Evolutionary conservation across 2,113 vertebrate genomes (phyloP), one percentile per base, ranked within the genome.

Genomic region (Sylvietta virens): DNA sequence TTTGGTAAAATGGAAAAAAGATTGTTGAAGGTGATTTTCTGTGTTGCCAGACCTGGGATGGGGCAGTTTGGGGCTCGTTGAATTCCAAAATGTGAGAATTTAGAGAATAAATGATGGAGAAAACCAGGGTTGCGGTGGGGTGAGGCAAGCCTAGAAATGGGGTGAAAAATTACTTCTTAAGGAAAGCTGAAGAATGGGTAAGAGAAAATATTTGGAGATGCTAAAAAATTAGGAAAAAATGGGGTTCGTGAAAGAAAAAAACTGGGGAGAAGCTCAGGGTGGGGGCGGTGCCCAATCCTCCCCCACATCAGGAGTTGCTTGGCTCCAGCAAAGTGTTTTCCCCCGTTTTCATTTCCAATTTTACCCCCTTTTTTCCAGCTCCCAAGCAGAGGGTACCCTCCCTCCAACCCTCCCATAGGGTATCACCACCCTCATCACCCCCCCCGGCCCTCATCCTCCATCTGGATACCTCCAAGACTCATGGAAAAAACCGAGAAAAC

Each of bases 51-150:
- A 33, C 1, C 33, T 1, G 2, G 27, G 22, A 18, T 24, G 20
- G 33, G 60, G 19, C 0, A 0, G 28, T 66, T 18, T 19, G 30
- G 57, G 44, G 31, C 0, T 66, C 9, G 3, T 0, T 15, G 22
- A 69, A 57, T 10, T 35, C 42, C 37, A 6, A 58, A 39, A 66
- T 17, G 3, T 18, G 15, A 39, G 10, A 7, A 9, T 74, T 74
- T 58, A 13, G 33, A 45, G 33, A 79, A 71, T 7, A 86, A 77
- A 54, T 8, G 2, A 13, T 15, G 67, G 35, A 45, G 8, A 33
- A 54, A 33, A 51, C 1, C 2, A 1, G 8, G 24, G 28, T 9
- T 30, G 61, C 15, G 35, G 9, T 1, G 0, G 37, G 37, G 28
- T 16, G 48, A n/a, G 42, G 9, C 3, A 22, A 77, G 40, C 5